Evolutionary conservation across 1,140 invertebrate species (phyloP).

Genomic region (Anastrepha ludens): DNA sequence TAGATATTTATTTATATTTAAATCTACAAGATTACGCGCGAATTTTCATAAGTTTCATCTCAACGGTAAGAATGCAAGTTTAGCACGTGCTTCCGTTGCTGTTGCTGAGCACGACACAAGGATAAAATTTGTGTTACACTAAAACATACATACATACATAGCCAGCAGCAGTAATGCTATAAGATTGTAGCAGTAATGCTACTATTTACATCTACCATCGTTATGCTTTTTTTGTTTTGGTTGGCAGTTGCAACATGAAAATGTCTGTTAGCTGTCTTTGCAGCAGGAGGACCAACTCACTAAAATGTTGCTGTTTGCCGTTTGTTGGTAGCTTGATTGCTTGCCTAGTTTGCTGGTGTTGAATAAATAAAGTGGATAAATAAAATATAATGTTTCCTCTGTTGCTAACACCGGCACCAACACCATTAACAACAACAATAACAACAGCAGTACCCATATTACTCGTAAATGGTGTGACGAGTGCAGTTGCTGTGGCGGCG

Average conservation of each 20-base stretch:
- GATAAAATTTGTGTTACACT: too few species aligned
- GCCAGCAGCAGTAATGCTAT: background rate
- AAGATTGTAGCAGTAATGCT: background rate
- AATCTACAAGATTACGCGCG: background rate
- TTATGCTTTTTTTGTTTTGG: background rate
- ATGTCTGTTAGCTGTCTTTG: slow-evolving; percentile 17
- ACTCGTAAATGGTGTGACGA: background rate
- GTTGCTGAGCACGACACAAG: background rate
- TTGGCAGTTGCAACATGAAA: slow-evolving; percentile 31
- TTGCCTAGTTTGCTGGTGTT: slow-evolving; percentile 8
- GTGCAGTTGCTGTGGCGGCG: background rate
- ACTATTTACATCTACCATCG: background rate
- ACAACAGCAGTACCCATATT: background rate
- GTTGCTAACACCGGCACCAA: background rate
- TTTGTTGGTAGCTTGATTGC: background rate
- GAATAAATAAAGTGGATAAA: slow-evolving; percentile 55
- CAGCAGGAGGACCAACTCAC: background rate
- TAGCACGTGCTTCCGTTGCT: background rate
- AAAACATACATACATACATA: background rate
- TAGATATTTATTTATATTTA: background rate
- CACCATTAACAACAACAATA: background rate
- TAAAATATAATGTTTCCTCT: slow-evolving; percentile 53
- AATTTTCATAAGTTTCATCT: slow-evolving; percentile 32
- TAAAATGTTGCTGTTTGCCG: slow-evolving; percentile 22
- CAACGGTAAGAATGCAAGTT: background rate